A percentile compares a stretch with the other conserved stretches of the same genome.
Conservation (phyloP, 2,113 vertebrate species). For the Tretioscincus oriximinensis region DNA sequence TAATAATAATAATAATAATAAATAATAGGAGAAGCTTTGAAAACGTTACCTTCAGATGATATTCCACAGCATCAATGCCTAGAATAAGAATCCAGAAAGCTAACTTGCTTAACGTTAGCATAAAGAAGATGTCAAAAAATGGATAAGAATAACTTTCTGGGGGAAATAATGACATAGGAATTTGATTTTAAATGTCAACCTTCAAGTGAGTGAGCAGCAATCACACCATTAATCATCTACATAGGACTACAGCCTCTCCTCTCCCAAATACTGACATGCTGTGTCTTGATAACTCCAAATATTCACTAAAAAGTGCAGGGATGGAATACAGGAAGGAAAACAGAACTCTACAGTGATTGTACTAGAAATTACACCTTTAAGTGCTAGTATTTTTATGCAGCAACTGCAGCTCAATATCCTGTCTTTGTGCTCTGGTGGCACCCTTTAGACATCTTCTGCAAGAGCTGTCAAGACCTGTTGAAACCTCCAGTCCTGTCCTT, state of each 20-base stretch:
- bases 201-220: conserved; percentile 45
- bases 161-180: conserved; percentile 42
- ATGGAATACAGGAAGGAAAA: too few relatives aligned
- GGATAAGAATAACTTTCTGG: conserved; percentile 37
- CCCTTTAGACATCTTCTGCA: too few relatives aligned
- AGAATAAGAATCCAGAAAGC: not conserved
- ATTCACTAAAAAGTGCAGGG: not conserved
- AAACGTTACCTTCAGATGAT: conserved; percentile 9
- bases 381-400: too few relatives aligned
- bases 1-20: too few relatives aligned
- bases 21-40: not conserved
- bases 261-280: not conserved
- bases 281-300: conserved; percentile 11
- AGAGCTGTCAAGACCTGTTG: too few relatives aligned
- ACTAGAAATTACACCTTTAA: too few relatives aligned
- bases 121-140: conserved; percentile 39
- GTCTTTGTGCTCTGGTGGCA: too few relatives aligned
- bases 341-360: too few relatives aligned
- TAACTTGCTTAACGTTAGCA: conserved; percentile 20
- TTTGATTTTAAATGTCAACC: conserved; percentile 53
- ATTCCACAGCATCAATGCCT: conserved; percentile 20
- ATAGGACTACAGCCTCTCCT: conserved; percentile 14
- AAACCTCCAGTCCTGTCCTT: too few relatives aligned
- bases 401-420: too few relatives aligned
- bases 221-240: conserved; percentile 43